phyloP scores from a whole-genome alignment of 2,113 vertebrate genomes.

The Megaceryle torquata region DNA sequence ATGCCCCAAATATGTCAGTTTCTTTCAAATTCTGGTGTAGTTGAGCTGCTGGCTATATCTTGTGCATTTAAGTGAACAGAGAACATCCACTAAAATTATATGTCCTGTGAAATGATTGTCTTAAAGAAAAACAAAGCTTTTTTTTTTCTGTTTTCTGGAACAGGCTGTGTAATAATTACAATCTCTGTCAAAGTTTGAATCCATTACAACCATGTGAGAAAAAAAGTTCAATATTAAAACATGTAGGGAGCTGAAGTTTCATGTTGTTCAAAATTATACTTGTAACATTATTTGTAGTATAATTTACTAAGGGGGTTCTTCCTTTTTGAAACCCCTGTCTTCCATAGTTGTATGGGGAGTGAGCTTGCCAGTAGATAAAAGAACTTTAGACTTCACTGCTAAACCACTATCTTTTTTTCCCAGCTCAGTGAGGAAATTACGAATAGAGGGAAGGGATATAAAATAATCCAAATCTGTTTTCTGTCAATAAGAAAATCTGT shows the following conservation, averaged over 20 bases:
- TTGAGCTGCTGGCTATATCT: not conserved
- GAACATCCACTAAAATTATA: not conserved
- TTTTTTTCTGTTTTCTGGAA: not conserved
- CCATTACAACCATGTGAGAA: not conserved
- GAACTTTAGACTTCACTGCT: not conserved
- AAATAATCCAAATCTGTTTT: not conserved
- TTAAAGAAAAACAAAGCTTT: not conserved
- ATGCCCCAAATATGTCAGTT: conserved; percentile 20
- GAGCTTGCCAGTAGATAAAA: not conserved
- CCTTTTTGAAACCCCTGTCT: not conserved
- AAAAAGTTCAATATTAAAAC: not conserved
- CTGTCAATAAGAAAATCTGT: not conserved
- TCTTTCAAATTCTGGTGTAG: not conserved
- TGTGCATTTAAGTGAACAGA: not conserved
- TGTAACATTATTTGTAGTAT: not conserved
- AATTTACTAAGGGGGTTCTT: not conserved
- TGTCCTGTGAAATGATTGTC: not conserved
- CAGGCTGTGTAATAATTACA: not conserved
- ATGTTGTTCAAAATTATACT: not conserved
- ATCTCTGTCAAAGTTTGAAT: not conserved
- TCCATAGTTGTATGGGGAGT: not conserved
- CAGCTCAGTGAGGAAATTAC: not conserved
- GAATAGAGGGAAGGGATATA: not conserved
- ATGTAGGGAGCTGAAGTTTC: not conserved
- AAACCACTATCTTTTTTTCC: not conserved